Evolutionary conservation across 2,888 invertebrate genomes (phyloP), one percentile per base, ranked within the genome.

Genomic region (Ormia ochracea): DNA sequence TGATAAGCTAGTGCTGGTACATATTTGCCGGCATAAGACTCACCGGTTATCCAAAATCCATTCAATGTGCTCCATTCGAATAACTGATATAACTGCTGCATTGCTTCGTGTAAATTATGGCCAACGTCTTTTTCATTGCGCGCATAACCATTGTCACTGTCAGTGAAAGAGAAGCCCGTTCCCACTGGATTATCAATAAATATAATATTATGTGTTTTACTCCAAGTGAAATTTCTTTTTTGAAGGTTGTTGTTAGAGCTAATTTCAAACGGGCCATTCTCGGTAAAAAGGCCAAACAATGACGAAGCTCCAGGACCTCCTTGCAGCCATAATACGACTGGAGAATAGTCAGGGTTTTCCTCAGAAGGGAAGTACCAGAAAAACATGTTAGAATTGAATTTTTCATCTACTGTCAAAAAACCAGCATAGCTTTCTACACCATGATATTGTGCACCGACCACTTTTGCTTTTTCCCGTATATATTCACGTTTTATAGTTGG

Each of bases 181-280:
- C 97, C 96, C 0, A 96, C 98, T 0, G 98, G 98, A 89, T 96
- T 98, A 88, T 98, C 98, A 70, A 98, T 94, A 87, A 96, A 98
- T 68, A 98, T 92, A 45, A 98, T 95, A 82, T 89, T 86, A 38
- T 96, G 95, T 9, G 93, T 93, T 43, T 92, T 90, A 69, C 93
- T 94, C 98, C 98, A 98, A 7, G 94, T 93, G 84, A 94, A 94
- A 83, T 94, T 92, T 43, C 96, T 92, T 81, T 92, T 87, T 88
- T 86, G 90, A 78, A 90, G 81, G 56, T 86, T 86, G 19, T 88
- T 89, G 6, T 88, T 85, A 14, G 85, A 83, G 58, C 91, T 91
- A 0, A 94, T 91, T 58, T 87, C 85, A 82, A 94, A 93, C 0
- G 97, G 97, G 0, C 98, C 94, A 86, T 96, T 94, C 90, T 97